These are phyloP conservation scores for Tylochromis polylepis DNA, from an alignment of 2,113 vertebrate species.

Conservation along the genomic window DNA sequence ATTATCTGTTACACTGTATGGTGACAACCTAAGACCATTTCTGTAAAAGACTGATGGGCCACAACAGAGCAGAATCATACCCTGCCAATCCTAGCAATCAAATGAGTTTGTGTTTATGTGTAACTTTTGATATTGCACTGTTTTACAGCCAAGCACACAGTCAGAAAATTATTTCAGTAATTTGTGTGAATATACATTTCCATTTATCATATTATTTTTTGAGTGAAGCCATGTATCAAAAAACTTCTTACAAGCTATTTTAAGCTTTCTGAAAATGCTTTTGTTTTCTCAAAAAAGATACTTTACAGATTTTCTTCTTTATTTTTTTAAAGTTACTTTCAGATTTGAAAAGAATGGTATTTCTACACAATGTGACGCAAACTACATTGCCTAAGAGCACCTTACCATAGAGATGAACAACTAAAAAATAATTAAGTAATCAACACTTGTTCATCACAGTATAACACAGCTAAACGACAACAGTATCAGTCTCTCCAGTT, in stretches of 20 bases:
- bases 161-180: neutral
- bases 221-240: neutral
- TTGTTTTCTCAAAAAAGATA: neutral
- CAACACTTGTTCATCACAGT: neutral
- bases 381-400: neutral
- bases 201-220: neutral
- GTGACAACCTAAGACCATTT: conserved; percentile 18
- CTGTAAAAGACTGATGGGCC: conserved; percentile 24
- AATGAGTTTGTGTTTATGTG: neutral
- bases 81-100: neutral
- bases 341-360: rapidly evolving
- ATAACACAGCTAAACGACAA: neutral
- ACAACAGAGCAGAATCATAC: neutral
- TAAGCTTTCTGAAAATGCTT: neutral
- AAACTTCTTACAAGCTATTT: neutral
- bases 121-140: neutral
- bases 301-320: neutral
- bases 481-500: neutral
- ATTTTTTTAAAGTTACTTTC: neutral
- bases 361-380: neutral
- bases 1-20: conserved; percentile 45
- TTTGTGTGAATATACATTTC: neutral
- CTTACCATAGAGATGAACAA: neutral
- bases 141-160: neutral
- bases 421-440: neutral